Percentiles rank a stretch among this genome's conserved stretches.
These are phyloP conservation scores for Palythoa grandis DNA, from an alignment of 92 coral and sea anemone species.

Conservation along the genomic window DNA sequence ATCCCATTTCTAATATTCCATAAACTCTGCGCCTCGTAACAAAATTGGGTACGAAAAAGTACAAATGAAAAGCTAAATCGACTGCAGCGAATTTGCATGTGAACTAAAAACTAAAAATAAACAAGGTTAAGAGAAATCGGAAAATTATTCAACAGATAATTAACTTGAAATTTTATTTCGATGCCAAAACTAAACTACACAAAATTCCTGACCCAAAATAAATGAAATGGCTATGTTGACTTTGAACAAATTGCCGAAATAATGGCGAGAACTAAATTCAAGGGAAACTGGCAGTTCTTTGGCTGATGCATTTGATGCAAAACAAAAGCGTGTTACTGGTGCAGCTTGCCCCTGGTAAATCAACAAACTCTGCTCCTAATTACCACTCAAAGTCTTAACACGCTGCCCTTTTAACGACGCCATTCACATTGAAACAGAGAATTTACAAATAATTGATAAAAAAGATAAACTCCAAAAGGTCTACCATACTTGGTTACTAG, in stretches of 20 bases:
- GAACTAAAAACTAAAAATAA: too few relatives aligned
- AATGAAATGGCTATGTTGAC: constrained; percentile 9
- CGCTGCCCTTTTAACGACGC: neutral
- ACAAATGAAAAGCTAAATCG: too few relatives aligned
- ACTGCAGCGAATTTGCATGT: too few relatives aligned
- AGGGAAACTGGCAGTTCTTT: neutral
- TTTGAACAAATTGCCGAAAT: neutral
- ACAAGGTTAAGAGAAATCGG: too few relatives aligned
- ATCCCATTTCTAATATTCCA: neutral
- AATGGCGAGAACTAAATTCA: neutral
- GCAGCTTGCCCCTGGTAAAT: neutral
- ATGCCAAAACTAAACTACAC: neutral
- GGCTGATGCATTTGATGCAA: neutral
- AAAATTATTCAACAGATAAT: too few relatives aligned
- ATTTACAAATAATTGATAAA: neutral
- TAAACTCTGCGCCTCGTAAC: too few relatives aligned
- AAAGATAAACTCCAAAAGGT: neutral
- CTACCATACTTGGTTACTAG: neutral
- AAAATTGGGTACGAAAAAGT: too few relatives aligned
- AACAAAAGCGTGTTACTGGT: neutral
- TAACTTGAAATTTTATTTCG: neutral
- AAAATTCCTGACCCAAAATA: neutral
- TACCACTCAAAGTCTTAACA: too few relatives aligned
- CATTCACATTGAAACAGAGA: neutral
- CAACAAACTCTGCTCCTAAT: too few relatives aligned